Conservation (phyloP, 37 sponge, comb jelly and placozoan genomes). For the Aplysina aerophoba region DNA sequence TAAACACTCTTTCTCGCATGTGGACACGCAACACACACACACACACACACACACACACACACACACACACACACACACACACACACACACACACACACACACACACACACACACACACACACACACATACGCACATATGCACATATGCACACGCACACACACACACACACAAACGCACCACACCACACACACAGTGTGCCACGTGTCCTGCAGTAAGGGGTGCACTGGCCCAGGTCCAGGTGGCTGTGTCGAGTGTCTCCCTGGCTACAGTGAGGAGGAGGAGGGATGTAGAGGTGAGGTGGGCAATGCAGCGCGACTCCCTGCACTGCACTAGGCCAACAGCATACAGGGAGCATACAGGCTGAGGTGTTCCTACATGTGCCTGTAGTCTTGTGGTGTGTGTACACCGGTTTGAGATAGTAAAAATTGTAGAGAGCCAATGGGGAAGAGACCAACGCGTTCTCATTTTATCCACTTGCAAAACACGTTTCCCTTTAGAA, state of each 20-base stretch:
- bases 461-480: too few species aligned
- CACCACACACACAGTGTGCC: constrained; percentile 61
- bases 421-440: too few species aligned
- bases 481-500: too few species aligned
- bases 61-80: constrained; percentile 11
- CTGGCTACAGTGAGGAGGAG: constrained; percentile 66
- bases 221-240: constrained; percentile 71
- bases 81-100: not conserved
- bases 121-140: not conserved
- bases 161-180: not conserved
- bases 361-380: too few species aligned
- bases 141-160: too few species aligned
- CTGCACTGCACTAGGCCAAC: too few species aligned
- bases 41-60: constrained; percentile 8
- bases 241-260: constrained; percentile 71
- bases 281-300: constrained; percentile 74
- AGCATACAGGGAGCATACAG: too few species aligned
- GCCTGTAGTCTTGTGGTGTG: too few species aligned
- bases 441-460: too few species aligned
- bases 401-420: too few species aligned
- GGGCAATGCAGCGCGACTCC: too few species aligned
- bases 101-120: not conserved
- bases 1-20: not conserved
- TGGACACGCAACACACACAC: not conserved
- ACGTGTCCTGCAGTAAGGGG: constrained; percentile 40